These are phyloP conservation scores for Caenorhabditis sp. DNA, from an alignment of 2,888 invertebrate species.

Conservation along the genomic window DNA sequence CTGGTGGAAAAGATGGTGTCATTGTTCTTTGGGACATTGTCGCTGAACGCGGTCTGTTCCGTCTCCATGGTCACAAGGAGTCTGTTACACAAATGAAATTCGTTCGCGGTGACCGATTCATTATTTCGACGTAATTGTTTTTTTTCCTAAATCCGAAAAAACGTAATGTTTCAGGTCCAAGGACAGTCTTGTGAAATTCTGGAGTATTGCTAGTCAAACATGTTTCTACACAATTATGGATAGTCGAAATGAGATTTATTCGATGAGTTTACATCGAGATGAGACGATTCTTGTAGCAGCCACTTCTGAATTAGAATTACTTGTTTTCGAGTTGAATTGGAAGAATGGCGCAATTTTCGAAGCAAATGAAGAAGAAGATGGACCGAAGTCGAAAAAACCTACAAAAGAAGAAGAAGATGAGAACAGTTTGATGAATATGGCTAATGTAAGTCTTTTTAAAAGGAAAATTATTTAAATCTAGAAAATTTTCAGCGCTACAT, in stretches of 20 bases:
- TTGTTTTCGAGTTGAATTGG: conserved; percentile 77
- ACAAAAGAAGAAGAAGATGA: conserved; percentile 45
- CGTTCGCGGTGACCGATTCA: conserved; percentile 71
- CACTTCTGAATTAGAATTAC: conserved; percentile 83
- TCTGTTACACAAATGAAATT: conserved; percentile 80
- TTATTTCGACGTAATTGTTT: conserved; percentile 72
- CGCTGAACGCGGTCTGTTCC: conserved; percentile 86
- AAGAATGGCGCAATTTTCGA: conserved; percentile 41
- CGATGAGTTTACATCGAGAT: conserved; percentile 81
- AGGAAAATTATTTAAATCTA: neutral
- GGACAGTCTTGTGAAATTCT: conserved; percentile 93
- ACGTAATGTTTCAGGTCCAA: conserved; percentile 77
- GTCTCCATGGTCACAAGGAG: conserved; percentile 90
- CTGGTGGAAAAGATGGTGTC: conserved; percentile 91
- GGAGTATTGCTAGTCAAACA: conserved; percentile 92
- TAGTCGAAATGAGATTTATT: conserved; percentile 79
- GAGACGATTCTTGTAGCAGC: conserved; percentile 88
- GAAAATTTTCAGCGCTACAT: conserved; percentile 76
- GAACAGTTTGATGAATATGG: conserved; percentile 29
- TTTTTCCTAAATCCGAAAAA: neutral
- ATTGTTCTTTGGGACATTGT: conserved; percentile 93
- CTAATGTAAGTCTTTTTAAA: no score
- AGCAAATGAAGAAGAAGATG: conserved; percentile 17
- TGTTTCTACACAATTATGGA: conserved; percentile 94
- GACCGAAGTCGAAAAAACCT: conserved; percentile 20